Evolutionary conservation across 2,797 vertebrate genomes (phyloP).

Genomic region (Gorsachius magnificus): DNA sequence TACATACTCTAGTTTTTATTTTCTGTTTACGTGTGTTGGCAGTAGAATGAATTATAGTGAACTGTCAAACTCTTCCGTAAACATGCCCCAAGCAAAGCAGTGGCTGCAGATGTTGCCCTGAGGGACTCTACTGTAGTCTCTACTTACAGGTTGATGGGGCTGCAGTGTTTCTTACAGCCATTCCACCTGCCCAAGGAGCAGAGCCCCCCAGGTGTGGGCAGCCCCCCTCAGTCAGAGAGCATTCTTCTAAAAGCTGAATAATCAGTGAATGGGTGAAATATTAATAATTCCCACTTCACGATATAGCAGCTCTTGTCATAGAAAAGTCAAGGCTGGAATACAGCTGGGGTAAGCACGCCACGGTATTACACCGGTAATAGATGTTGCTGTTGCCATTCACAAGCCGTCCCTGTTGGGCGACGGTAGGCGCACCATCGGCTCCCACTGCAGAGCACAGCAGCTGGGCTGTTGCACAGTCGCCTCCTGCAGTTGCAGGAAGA

Average conservation of each 20-base stretch:
- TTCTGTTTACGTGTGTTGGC: neutral
- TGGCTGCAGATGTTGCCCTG: neutral
- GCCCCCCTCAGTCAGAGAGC: rapidly evolving
- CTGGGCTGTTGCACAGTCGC: neutral
- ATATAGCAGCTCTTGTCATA: neutral
- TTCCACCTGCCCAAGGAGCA: neutral
- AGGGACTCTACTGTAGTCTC: neutral
- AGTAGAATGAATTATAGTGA: neutral
- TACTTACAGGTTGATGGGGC: rapidly evolving
- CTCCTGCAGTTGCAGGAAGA: neutral
- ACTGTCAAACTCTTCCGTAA: neutral
- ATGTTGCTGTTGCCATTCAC: neutral
- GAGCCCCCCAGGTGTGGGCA: neutral
- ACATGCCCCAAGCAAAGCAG: neutral
- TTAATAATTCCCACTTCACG: neutral
- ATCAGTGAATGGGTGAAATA: neutral
- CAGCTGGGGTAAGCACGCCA: neutral
- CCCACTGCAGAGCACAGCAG: neutral
- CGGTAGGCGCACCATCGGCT: neutral
- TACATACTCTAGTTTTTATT: neutral
- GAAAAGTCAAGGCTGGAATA: neutral
- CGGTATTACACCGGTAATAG: rapidly evolving
- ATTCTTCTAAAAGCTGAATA: neutral
- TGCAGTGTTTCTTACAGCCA: neutral
- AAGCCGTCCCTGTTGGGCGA: neutral